phyloP scores from a whole-genome alignment of 2,888 invertebrate genomes.

The Parnassius apollo region DNA sequence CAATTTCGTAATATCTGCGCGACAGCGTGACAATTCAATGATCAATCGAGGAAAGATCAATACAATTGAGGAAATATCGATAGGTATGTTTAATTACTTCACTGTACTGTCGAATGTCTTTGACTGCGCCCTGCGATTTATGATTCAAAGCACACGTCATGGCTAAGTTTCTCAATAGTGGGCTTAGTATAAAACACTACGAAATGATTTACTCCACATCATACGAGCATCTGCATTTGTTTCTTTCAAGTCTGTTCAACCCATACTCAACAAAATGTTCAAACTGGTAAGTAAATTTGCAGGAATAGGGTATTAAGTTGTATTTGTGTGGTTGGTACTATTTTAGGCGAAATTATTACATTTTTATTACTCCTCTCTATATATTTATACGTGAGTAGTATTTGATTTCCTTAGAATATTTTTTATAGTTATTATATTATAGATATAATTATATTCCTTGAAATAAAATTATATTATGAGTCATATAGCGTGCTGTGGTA shows the following conservation, averaged over 20 bases:
- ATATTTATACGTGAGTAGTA: too few relatives aligned
- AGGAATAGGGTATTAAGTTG: too few relatives aligned
- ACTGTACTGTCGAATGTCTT: not conserved
- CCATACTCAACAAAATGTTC: conserved; percentile 41
- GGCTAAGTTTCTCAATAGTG: conserved; percentile 8
- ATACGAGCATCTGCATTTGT: conserved; percentile 17
- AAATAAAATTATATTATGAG: too few relatives aligned
- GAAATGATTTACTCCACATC: conserved; percentile 14
- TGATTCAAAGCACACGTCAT: conserved; percentile 3
- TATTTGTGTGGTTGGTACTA: too few relatives aligned
- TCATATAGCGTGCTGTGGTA: too few relatives aligned
- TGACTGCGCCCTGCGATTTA: not conserved
- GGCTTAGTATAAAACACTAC: conserved; percentile 18
- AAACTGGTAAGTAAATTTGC: conserved; percentile 44
- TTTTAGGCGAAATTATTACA: too few relatives aligned
- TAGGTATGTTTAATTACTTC: conserved; percentile 2
- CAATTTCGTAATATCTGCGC: too few relatives aligned
- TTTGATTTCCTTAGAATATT: too few relatives aligned
- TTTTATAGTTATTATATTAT: too few relatives aligned
- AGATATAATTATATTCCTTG: too few relatives aligned
- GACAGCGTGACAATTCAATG: not conserved
- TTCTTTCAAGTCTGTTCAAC: not conserved
- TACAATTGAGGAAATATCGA: conserved; percentile 6
- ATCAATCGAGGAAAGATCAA: conserved; percentile 9
- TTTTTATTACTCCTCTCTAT: too few relatives aligned